Evolutionary conservation across 2,888 invertebrate species (phyloP).

Genomic region (Acleris holmiana): DNA sequence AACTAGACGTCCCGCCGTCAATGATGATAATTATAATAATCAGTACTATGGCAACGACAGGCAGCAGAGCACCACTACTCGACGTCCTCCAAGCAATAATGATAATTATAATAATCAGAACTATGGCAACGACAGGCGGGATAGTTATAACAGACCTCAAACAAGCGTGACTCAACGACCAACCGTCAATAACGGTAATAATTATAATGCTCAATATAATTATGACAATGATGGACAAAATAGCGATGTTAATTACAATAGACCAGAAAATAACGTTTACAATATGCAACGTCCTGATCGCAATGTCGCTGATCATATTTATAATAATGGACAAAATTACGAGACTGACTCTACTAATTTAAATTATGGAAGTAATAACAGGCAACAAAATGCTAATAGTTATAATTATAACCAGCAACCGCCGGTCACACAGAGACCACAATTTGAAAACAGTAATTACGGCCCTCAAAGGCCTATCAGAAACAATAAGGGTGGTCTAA

Average conservation of each 20-base stretch:
- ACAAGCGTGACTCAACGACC: conserved; percentile 1
- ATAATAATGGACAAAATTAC: conserved; percentile 4
- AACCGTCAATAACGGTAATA: neutral
- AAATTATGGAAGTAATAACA: conserved; percentile 13
- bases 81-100: too few relatives aligned
- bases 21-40: too few relatives aligned
- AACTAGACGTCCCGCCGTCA: too few relatives aligned
- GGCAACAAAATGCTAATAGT: conserved; percentile 5
- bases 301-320: conserved; percentile 1
- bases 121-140: neutral
- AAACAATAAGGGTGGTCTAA: neutral
- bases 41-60: too few relatives aligned
- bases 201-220: conserved; percentile 4
- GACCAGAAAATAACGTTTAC: conserved; percentile 15
- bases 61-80: too few relatives aligned
- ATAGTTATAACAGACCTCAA: conserved; percentile 1
- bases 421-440: conserved; percentile 1
- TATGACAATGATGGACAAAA: conserved; percentile 1
- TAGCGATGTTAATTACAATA: conserved; percentile 19
- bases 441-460: conserved; percentile 5
- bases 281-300: conserved; percentile 10
- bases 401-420: conserved; percentile 11
- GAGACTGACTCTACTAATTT: neutral
- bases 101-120: neutral
- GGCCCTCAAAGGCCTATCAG: conserved; percentile 5